These are phyloP conservation scores for Menura novaehollandiae DNA, from an alignment of 2,113 vertebrate species.

Conservation along the genomic window DNA sequence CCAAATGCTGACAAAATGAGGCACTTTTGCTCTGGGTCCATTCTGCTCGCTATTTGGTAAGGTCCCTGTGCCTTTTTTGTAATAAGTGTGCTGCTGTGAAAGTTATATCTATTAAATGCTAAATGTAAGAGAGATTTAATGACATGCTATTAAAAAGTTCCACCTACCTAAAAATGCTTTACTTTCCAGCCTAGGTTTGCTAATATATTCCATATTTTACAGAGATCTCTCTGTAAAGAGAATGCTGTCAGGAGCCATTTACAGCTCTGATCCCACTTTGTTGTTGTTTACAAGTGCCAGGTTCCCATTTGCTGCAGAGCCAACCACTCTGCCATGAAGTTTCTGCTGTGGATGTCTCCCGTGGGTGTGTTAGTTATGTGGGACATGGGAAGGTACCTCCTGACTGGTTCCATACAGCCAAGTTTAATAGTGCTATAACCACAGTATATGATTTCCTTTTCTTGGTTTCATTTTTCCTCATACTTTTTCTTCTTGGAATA, in stretches of 20 bases:
- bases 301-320: neutral
- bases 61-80: neutral
- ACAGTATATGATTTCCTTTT: slow-evolving; percentile 3
- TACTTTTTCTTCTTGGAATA: neutral
- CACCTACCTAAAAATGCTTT: slow-evolving; percentile 22
- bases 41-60: neutral
- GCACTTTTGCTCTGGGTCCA: neutral
- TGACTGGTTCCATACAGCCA: neutral
- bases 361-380: neutral
- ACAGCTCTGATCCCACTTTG: neutral
- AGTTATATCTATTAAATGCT: slow-evolving; percentile 14
- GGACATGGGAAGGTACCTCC: neutral
- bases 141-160: slow-evolving; percentile 29
- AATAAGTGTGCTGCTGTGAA: neutral
- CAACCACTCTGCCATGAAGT: neutral
- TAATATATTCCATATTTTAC: slow-evolving; percentile 31
- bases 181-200: slow-evolving; percentile 23
- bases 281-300: neutral
- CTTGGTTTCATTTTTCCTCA: neutral
- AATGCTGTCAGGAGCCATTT: slow-evolving; percentile 17
- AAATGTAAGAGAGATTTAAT: slow-evolving; percentile 30
- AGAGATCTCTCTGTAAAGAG: neutral
- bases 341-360: neutral
- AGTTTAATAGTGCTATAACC: slow-evolving; percentile 10
- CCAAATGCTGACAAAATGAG: neutral